A percentile compares a stretch with the other conserved stretches of the same genome.
Evolutionary conservation across 2,888 invertebrate genomes (phyloP).

Genomic region (Acleris cristana): DNA sequence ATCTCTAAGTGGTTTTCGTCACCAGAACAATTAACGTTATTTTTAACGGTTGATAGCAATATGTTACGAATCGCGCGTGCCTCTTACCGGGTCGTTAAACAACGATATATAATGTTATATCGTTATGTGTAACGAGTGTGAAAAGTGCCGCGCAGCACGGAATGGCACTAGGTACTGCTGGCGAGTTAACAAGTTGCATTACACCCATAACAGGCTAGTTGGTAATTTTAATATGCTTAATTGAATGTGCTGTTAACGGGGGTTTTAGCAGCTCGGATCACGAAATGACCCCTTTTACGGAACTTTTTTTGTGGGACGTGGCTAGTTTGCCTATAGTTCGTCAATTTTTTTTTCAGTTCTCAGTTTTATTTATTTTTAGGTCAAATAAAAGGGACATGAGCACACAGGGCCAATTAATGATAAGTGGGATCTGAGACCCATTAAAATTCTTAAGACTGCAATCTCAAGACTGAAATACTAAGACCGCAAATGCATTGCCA

Average conservation of each 20-base stretch:
- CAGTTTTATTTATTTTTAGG: no score
- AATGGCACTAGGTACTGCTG: slow-evolving; percentile 49
- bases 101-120: slow-evolving; percentile 45
- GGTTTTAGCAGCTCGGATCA: no score
- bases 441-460: no score
- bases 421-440: no score
- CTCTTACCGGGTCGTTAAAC: slow-evolving; percentile 52
- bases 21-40: slow-evolving; percentile 49
- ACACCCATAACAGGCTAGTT: slow-evolving; percentile 10
- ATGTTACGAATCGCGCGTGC: slow-evolving; percentile 54
- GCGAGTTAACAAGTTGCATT: slow-evolving; percentile 31
- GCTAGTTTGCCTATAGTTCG: no score
- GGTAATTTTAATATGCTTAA: not conserved
- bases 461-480: no score
- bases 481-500: no score
- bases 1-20: slow-evolving; percentile 25
- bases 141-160: slow-evolving; percentile 64
- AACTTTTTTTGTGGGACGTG: no score
- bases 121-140: slow-evolving; percentile 52
- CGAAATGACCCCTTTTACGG: no score
- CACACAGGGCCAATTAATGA: no score
- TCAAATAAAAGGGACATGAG: no score
- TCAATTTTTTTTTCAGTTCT: no score
- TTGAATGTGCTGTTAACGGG: not conserved
- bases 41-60: slow-evolving; percentile 47